Evolutionary conservation across 2,888 invertebrate genomes (phyloP), one percentile per base, ranked within the genome.

Genomic region (Tethea ocularis): DNA sequence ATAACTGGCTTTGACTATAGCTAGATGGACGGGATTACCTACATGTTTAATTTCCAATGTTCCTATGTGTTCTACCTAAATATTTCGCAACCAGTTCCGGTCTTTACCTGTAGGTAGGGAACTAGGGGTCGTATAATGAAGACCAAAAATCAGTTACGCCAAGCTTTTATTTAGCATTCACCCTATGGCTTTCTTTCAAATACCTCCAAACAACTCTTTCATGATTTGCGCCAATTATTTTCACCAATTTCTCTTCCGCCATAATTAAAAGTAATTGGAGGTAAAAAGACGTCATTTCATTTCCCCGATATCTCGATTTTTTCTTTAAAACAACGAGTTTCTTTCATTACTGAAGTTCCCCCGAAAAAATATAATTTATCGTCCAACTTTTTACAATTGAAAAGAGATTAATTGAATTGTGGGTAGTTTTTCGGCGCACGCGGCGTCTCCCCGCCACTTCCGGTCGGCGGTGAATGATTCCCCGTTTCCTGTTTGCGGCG

Each of bases 381-480:
- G 78, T 77, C 64, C 67, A 80, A 83, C 74, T 84, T 86, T 86
- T 79, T 77, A 71, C 71, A 58, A 61, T 60, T 41, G 54, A 26
- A 69, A 72, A 67, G 74, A 80, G 79, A 86, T 86, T 89, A 88
- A 90, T 89, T 87, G 87, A 86, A 86, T 81, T 75, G 77, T 71
- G 71, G 82, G 78, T 80, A 81, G 84, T 84, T 81, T 79, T 62
- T 73, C 72, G 77, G 82, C 76, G 72, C 75, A 71, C 71, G 74
- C 80, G 80, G 77, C 85, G 87, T 86, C 89, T 82, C 81, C 83
- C 77, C 77, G 71, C 63, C 74, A 72, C 74, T 79, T 87, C 88
- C 88, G 87, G 85, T 72, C 78, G 77, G 67, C 72, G 72, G 76
- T 77, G 87, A 87, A 91, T 88, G 89, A 90, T 91, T 88, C 84